phyloP scores from a whole-genome alignment of 2,113 vertebrate species.

The Paradoxurus hermaphroditus region DNA sequence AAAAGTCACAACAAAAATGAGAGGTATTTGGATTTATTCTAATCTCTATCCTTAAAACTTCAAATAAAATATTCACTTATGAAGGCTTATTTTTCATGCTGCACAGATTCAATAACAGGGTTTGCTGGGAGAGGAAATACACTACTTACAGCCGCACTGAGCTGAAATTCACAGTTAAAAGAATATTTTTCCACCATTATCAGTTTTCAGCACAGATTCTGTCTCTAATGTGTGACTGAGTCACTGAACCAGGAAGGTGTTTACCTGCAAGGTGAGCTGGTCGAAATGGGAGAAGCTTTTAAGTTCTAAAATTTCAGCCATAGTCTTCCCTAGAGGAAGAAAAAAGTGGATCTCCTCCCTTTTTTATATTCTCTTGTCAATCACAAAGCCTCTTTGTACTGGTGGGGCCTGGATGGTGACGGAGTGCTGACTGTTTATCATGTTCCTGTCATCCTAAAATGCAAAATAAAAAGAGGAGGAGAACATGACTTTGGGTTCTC shows the following conservation, averaged over 20 bases:
- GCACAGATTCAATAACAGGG: not conserved
- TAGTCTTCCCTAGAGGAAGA: conserved; percentile 74
- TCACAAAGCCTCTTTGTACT: conserved; percentile 82
- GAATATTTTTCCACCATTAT: conserved; percentile 78
- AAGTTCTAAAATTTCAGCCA: conserved; percentile 84
- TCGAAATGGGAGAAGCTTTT: conserved; percentile 85
- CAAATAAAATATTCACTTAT: not conserved
- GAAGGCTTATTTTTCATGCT: not conserved
- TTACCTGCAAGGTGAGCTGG: conserved; percentile 84
- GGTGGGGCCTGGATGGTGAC: conserved; percentile 63
- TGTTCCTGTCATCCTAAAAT: conserved; percentile 82
- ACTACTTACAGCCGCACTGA: conserved; percentile 28
- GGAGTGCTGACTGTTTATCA: conserved; percentile 77
- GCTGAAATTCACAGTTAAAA: conserved; percentile 73
- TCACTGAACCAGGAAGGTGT: conserved; percentile 78
- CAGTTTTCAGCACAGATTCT: conserved; percentile 76
- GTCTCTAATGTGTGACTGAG: conserved; percentile 77
- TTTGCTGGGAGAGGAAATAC: conserved; percentile 51
- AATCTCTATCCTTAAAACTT: not conserved
- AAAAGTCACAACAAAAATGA: not conserved
- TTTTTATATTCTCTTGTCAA: conserved; percentile 75
- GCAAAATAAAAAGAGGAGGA: conserved; percentile 68
- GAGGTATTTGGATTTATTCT: not conserved
- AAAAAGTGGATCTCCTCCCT: conserved; percentile 71
- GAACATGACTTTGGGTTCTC: conserved; percentile 81